These are phyloP conservation scores for Eleutherodactylus coqui DNA, from an alignment of 2,797 vertebrate species.

Conservation along the genomic window DNA sequence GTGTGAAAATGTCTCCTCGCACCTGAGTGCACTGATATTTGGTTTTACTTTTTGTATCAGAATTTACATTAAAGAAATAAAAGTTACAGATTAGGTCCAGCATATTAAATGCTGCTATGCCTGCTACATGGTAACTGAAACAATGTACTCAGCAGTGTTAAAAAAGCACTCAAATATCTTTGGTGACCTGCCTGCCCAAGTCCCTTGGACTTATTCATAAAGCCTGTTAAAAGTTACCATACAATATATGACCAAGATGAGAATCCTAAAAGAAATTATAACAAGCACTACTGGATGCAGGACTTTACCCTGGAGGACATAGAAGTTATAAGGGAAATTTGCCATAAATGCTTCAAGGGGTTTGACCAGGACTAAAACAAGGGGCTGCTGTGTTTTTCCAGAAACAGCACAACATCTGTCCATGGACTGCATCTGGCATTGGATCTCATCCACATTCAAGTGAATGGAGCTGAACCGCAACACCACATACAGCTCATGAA, in stretches of 20 bases:
- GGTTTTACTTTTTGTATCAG: conserved; percentile 11
- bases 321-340: not conserved
- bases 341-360: too few relatives aligned
- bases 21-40: conserved; percentile 46
- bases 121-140: not conserved
- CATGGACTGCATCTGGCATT: too few relatives aligned
- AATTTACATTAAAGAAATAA: conserved; percentile 22
- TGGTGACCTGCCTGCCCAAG: not conserved
- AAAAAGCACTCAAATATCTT: not conserved
- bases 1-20: conserved; percentile 23
- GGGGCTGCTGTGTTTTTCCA: too few relatives aligned
- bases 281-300: not conserved
- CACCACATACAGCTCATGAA: too few relatives aligned
- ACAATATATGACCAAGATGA: not conserved
- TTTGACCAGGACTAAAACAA: too few relatives aligned
- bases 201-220: too few relatives aligned
- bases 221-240: too few relatives aligned
- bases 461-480: too few relatives aligned
- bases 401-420: too few relatives aligned
- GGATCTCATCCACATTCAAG: too few relatives aligned
- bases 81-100: not conserved
- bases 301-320: not conserved
- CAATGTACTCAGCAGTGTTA: not conserved
- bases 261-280: not conserved
- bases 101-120: not conserved